Evolutionary conservation across 2,797 vertebrate species (phyloP).

Genomic region (Mormyrus hasselquistii): DNA sequence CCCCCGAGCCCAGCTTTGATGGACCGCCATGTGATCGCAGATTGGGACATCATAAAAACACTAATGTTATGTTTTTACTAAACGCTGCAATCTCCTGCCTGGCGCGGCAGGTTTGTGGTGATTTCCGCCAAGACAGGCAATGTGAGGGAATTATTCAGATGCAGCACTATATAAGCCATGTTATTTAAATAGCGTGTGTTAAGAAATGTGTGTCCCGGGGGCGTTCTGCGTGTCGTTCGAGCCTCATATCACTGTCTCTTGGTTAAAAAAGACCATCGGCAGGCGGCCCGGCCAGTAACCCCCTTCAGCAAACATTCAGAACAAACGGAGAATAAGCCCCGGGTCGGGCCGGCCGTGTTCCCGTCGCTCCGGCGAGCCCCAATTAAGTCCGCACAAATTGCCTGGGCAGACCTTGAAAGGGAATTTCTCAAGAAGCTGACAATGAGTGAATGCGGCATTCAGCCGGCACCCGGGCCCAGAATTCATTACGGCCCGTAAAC

Average conservation of each 20-base stretch:
- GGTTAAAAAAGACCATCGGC: conserved; percentile 1
- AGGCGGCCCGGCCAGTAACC: not conserved
- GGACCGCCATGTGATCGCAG: not conserved
- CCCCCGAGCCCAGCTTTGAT: not conserved
- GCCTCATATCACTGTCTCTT: not conserved
- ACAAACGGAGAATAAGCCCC: not conserved
- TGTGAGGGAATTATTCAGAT: not conserved
- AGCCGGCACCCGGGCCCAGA: not conserved
- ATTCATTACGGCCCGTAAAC: not conserved
- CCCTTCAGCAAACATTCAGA: not conserved
- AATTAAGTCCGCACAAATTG: conserved; percentile 15
- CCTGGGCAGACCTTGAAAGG: conserved; percentile 15
- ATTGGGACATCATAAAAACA: not conserved
- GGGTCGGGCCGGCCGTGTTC: not conserved
- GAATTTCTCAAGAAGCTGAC: conserved; percentile 3
- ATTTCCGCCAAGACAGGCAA: not conserved
- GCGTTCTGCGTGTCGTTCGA: not conserved
- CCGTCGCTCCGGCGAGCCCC: conserved; percentile 3
- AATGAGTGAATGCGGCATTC: conserved; percentile 1
- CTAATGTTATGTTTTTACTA: conserved; percentile 7
- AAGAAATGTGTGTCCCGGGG: not conserved
- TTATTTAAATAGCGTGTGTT: not conserved
- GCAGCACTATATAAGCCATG: not conserved
- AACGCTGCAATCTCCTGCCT: not conserved
- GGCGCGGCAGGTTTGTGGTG: not conserved